These are phyloP conservation scores for Eulacestoma nigropectus DNA, from an alignment of 2,113 vertebrate species.

Conservation along the genomic window DNA sequence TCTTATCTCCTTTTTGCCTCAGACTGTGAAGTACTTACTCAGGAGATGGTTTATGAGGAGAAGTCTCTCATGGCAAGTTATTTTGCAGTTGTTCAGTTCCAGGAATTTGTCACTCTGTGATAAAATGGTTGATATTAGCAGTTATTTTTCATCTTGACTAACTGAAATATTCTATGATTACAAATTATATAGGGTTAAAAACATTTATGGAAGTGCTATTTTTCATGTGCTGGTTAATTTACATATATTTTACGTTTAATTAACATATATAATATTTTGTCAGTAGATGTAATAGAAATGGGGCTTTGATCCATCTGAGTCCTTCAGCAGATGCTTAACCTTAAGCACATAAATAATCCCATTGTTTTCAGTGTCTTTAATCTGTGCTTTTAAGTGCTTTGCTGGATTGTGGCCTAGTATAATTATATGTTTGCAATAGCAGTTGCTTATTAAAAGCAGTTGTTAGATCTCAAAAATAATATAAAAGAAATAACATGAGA, in stretches of 20 bases:
- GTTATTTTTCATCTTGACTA: background rate
- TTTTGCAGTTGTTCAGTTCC: background rate
- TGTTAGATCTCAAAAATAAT: constrained; percentile 60
- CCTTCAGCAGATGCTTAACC: constrained; percentile 67
- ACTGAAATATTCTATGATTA: constrained; percentile 4
- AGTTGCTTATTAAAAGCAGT: constrained; percentile 63
- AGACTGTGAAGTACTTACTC: background rate
- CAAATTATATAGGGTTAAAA: constrained; percentile 14
- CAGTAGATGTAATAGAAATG: constrained; percentile 33
- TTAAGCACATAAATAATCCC: constrained; percentile 61
- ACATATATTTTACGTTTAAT: constrained; percentile 55
- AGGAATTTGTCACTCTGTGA: background rate
- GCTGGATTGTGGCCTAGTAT: constrained; percentile 64
- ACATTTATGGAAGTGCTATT: constrained; percentile 35
- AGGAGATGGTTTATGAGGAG: background rate
- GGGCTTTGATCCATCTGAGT: constrained; percentile 47
- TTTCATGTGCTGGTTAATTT: constrained; percentile 48
- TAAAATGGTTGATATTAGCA: background rate
- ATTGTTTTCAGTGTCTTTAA: constrained; percentile 67
- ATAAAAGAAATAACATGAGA: constrained; percentile 36
- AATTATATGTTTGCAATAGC: constrained; percentile 63
- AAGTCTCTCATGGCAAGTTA: background rate
- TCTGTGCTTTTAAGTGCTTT: constrained; percentile 63
- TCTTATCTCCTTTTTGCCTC: background rate
- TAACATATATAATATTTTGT: constrained; percentile 59